A percentile compares a stretch with the other conserved stretches of the same genome.
These are phyloP conservation scores for Synodontis membranacea DNA, from an alignment of 2,113 vertebrate genomes.

Conservation along the genomic window DNA sequence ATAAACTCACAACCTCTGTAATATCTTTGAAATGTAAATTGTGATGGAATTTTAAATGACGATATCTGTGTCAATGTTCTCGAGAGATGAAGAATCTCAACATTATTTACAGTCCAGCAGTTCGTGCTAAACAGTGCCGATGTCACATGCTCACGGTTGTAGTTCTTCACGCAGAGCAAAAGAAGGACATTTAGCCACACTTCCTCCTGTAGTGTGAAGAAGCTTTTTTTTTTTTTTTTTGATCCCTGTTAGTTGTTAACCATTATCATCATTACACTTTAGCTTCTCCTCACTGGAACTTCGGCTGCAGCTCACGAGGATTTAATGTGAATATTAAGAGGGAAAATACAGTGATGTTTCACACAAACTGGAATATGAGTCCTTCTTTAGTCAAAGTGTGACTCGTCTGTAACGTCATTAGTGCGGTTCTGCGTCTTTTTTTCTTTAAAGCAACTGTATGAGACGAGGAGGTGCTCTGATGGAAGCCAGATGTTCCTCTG, in stretches of 20 bases:
- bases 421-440: not conserved
- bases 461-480: not conserved
- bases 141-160: not conserved
- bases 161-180: not conserved
- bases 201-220: too few species aligned
- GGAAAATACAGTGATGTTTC: not conserved
- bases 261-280: not conserved
- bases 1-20: too few species aligned
- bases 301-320: not conserved
- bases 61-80: not conserved
- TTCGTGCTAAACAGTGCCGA: not conserved
- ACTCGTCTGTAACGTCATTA: not conserved
- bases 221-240: too few species aligned
- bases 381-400: not conserved
- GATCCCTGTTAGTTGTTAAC: not conserved
- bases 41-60: not conserved
- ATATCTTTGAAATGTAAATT: not conserved
- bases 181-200: too few species aligned
- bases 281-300: not conserved
- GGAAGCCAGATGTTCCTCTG: conserved; percentile 13
- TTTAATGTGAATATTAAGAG: not conserved
- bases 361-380: not conserved
- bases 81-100: not conserved
- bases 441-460: not conserved
- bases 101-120: not conserved